Base-by-base conservation (phyloP, 2,113 vertebrate species). In the Antechinus stuartii region DNA sequence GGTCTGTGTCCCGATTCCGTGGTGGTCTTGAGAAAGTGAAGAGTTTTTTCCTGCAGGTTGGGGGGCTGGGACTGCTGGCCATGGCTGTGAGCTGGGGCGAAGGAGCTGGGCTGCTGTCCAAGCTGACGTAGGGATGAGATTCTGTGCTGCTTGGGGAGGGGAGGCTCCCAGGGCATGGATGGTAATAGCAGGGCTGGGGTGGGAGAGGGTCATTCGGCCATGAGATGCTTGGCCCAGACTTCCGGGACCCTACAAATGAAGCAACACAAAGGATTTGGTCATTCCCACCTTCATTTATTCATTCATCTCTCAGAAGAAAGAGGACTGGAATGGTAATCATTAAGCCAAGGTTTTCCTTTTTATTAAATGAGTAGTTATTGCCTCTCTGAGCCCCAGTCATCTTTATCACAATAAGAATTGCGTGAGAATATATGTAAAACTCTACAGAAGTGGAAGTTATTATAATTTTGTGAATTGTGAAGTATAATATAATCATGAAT, bases 61-160 rank as follows among this genome's bases (percentile, higher is more conserved):
- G 93, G 0, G 98, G 98, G 93, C 99, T 98, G 0, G 99, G 99
- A 97, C 99, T 99, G 95, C 98, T 98, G 0, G 98, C 96, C 1
- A 98, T 97, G n/a, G 97, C 89, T 0, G 96, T 35, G 94, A 93
- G 98, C 91, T 98, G 98, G 0, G 99, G 99, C 1, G 99, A 99
- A 0, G 99, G 97, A 0, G 99, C 99, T 0, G 99, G 99, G 98
- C 99, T 99, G 98, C 99, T 99, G 98, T 99, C 99, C 91, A 99
- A 98, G 98, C 99, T 99, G 94, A 99, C 99, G 1, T 99, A 99
- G 3, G 99, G 99, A 98, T 99, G 99, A 94, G 99, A 99, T 92
- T 99, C 99, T 0, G 99, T 98, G 95, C 99, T 99, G 99, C 99
- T 99, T 42, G 99, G 99, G n/a, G 99, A 99, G 2, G 99, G 99